phyloP scores from a whole-genome alignment of 2,113 vertebrate genomes.

The Herpetotheres cachinnans region DNA sequence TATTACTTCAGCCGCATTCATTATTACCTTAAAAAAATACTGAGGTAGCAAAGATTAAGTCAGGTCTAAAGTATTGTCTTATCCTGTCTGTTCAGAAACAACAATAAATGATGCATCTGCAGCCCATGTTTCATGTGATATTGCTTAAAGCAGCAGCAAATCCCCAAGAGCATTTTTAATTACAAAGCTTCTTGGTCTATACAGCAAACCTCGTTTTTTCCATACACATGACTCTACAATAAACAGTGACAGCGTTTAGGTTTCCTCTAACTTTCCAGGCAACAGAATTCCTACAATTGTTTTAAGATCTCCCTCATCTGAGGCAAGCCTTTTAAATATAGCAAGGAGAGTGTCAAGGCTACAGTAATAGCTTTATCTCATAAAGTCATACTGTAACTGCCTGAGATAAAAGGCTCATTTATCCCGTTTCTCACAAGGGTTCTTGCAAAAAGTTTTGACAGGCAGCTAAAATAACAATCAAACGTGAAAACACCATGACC shows the following conservation, averaged over 20 bases:
- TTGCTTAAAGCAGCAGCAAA: neutral
- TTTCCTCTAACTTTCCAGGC: neutral
- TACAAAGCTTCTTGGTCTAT: neutral
- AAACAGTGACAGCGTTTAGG: neutral
- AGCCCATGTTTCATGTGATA: neutral
- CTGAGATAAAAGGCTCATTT: neutral
- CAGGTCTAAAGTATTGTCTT: neutral
- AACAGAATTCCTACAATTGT: neutral
- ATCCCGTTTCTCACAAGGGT: neutral
- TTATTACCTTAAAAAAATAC: neutral
- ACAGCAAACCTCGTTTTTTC: neutral
- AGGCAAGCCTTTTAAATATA: neutral
- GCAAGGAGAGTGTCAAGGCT: neutral
- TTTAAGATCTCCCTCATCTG: neutral
- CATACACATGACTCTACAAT: neutral
- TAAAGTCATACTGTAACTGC: neutral
- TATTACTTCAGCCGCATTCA: neutral
- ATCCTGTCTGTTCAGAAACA: neutral
- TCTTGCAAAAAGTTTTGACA: neutral
- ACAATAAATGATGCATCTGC: neutral
- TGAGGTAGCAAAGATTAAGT: neutral
- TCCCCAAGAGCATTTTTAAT: neutral
- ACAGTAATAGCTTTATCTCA: neutral
- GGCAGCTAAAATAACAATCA: neutral
- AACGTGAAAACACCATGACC: rapidly evolving